These are phyloP conservation scores for Xylota sylvarum DNA, from an alignment of 2,888 invertebrate species.

Conservation along the genomic window DNA sequence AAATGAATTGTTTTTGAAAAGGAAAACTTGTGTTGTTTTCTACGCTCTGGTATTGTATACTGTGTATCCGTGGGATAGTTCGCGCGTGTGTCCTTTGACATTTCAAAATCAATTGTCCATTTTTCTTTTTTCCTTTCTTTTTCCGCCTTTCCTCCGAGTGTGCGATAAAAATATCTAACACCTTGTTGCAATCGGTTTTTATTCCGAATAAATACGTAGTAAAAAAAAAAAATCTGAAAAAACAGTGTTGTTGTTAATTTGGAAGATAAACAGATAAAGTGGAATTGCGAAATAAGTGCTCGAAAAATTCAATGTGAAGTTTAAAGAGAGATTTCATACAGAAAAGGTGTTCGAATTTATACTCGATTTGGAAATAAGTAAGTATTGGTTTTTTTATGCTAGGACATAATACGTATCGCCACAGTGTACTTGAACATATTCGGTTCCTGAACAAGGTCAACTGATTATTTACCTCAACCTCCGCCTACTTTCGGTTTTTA, in stretches of 20 bases:
- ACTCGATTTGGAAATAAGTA: not conserved
- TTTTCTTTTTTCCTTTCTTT: constrained; percentile 8
- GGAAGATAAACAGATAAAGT: not conserved
- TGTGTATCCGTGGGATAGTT: constrained; percentile 39
- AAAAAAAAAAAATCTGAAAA: constrained; percentile 3
- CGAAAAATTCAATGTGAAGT: constrained; percentile 29
- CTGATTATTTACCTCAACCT: constrained; percentile 42
- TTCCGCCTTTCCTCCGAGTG: constrained; percentile 11
- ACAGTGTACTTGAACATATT: constrained; percentile 15
- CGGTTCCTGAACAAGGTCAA: constrained; percentile 69
- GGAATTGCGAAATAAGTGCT: constrained; percentile 29
- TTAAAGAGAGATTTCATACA: constrained; percentile 19
- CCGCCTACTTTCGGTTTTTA: constrained; percentile 67
- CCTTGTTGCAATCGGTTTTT: constrained; percentile 66
- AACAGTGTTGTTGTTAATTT: not conserved
- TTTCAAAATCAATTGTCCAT: constrained; percentile 72
- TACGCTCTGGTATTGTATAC: constrained; percentile 28
- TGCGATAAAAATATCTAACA: constrained; percentile 46
- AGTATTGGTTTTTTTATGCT: not conserved
- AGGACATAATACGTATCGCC: not conserved
- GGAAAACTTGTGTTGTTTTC: constrained; percentile 35
- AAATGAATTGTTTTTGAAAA: constrained; percentile 74
- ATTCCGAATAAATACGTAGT: constrained; percentile 9
- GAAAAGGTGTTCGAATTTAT: constrained; percentile 38
- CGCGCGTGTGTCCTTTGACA: constrained; percentile 77